Evolutionary conservation across 2,113 vertebrate species (phyloP).

Genomic region (Notothenia coriiceps): DNA sequence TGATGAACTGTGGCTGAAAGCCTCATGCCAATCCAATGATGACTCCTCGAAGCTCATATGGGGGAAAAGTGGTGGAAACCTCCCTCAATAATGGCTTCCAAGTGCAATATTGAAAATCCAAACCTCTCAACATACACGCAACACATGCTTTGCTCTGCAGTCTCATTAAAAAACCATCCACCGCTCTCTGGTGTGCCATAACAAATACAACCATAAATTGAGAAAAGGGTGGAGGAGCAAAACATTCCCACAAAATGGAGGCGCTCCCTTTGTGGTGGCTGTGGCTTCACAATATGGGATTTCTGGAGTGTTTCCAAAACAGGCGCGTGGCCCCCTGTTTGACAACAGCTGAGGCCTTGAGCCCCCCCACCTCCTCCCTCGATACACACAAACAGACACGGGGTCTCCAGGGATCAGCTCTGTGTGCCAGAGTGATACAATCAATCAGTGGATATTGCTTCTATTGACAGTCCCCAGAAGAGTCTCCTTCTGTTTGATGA

Average conservation of each 20-base stretch:
- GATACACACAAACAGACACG: slow-evolving; percentile 34
- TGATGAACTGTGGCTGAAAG: slow-evolving; percentile 60
- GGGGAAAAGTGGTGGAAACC: slow-evolving; percentile 53
- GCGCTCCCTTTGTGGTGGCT: slow-evolving; percentile 55
- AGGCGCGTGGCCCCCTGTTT: slow-evolving; percentile 60
- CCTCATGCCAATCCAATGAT: slow-evolving; percentile 54
- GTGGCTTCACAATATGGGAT: slow-evolving; percentile 71
- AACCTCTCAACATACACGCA: slow-evolving; percentile 63
- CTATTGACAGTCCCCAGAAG: slow-evolving; percentile 79
- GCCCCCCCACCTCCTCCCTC: slow-evolving; percentile 20
- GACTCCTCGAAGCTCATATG: slow-evolving; percentile 43
- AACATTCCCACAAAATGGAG: slow-evolving; percentile 57
- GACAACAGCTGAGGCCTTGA: slow-evolving; percentile 69
- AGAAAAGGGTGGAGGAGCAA: slow-evolving; percentile 53
- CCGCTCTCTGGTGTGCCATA: slow-evolving; percentile 47
- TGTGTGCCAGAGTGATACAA: slow-evolving; percentile 76
- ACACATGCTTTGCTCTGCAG: slow-evolving; percentile 63
- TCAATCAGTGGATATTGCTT: slow-evolving; percentile 84
- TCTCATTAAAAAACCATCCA: slow-evolving; percentile 76
- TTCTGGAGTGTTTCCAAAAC: slow-evolving; percentile 71
- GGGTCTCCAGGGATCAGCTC: slow-evolving; percentile 65
- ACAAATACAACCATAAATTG: slow-evolving; percentile 71
- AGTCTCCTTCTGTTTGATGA: slow-evolving; percentile 74
- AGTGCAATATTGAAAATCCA: slow-evolving; percentile 57
- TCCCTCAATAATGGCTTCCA: slow-evolving; percentile 56